Evolutionary conservation across 2,888 invertebrate genomes (phyloP).

Genomic region (Amiota communis): DNA sequence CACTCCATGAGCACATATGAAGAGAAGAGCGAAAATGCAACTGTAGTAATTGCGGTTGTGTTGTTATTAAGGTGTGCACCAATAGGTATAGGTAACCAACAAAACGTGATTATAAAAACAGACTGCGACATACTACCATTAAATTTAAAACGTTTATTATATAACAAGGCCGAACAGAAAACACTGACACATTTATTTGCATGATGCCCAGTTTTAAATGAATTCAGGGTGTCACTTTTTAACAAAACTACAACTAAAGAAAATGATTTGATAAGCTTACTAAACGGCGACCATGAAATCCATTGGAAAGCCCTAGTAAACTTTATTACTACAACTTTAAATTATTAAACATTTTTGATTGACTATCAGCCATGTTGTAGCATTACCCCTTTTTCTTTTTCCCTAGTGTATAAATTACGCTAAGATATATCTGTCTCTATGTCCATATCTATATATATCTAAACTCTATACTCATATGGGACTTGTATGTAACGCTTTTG

Average conservation of each 20-base stretch:
- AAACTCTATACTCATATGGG: too few relatives aligned
- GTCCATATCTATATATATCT: too few relatives aligned
- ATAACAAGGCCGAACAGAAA: too few relatives aligned
- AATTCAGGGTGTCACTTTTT: neutral
- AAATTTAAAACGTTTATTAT: too few relatives aligned
- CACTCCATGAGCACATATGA: too few relatives aligned
- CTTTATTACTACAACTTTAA: neutral
- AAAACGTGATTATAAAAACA: too few relatives aligned
- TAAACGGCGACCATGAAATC: conserved; percentile 1
- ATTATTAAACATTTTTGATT: neutral
- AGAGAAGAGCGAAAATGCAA: too few relatives aligned
- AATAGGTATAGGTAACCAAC: too few relatives aligned
- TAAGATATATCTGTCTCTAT: neutral
- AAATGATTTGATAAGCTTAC: neutral
- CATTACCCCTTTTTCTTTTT: neutral
- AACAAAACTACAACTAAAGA: neutral
- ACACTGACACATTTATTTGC: neutral
- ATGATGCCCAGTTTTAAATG: neutral
- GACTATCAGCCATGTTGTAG: neutral
- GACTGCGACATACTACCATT: too few relatives aligned
- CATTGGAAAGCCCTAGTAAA: neutral
- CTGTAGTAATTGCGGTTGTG: too few relatives aligned
- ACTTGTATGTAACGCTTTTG: too few relatives aligned
- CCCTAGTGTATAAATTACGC: neutral
- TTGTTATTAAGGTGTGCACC: too few relatives aligned